Conservation (phyloP, 2,888 invertebrate genomes). For the Caenorhabditis plicata region DNA sequence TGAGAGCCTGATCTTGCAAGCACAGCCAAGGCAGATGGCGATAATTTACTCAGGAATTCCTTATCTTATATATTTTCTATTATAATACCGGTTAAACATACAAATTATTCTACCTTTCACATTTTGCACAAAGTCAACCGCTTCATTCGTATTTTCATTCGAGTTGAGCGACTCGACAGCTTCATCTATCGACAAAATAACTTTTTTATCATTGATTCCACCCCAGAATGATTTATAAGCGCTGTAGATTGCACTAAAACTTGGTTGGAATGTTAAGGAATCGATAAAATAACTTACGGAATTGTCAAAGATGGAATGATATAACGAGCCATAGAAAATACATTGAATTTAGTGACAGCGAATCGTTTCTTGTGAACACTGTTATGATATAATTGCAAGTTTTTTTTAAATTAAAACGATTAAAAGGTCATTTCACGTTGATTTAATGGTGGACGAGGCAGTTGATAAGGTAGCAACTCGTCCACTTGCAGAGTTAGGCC, state of each 20-base stretch:
- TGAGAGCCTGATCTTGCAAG: constrained; percentile 33
- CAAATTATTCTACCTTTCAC: constrained; percentile 21
- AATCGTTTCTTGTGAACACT: no score
- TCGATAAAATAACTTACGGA: constrained; percentile 25
- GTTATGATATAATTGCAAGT: no score
- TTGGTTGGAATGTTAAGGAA: not conserved
- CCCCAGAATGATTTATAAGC: constrained; percentile 26
- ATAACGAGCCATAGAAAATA: constrained; percentile 36
- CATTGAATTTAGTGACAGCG: no score
- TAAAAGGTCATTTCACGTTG: no score
- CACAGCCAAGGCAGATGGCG: constrained; percentile 20
- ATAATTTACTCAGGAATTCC: constrained; percentile 20
- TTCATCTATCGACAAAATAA: constrained; percentile 35
- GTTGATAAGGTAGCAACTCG: no score
- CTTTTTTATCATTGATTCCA: constrained; percentile 22
- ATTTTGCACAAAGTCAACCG: constrained; percentile 34
- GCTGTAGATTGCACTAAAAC: constrained; percentile 37
- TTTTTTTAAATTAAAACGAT: no score
- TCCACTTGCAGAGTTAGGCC: no score
- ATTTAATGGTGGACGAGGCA: no score
- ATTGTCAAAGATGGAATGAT: constrained; percentile 40
- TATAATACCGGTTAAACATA: not conserved
- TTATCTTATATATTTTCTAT: constrained; percentile 8
- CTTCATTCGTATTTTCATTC: constrained; percentile 34
- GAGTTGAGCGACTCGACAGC: constrained; percentile 42